These are phyloP conservation scores for Leiothrix lutea DNA, from an alignment of 2,113 vertebrate genomes.

Conservation along the genomic window DNA sequence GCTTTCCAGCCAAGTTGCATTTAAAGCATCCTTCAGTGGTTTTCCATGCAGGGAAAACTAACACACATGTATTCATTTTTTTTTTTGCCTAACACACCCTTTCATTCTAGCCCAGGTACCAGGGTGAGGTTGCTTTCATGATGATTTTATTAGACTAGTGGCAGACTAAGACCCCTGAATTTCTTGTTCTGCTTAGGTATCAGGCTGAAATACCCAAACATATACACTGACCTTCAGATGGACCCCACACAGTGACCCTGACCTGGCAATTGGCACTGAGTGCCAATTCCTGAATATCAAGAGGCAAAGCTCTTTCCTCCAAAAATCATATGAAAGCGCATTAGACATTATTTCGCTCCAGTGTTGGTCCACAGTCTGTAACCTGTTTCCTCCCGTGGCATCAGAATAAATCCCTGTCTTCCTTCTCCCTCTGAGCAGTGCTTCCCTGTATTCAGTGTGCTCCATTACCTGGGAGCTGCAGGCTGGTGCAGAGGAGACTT, in stretches of 20 bases:
- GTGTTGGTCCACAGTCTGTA: neutral
- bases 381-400: neutral
- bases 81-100: neutral
- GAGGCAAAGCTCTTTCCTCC: neutral
- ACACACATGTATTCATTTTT: neutral
- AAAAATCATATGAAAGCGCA: neutral
- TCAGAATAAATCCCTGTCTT: neutral
- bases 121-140: neutral
- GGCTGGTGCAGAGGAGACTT: conserved; percentile 40
- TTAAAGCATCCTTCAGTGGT: neutral
- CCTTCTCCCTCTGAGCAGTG: neutral
- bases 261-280: too few relatives aligned
- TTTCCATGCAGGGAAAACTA: neutral
- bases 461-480: conserved; percentile 26
- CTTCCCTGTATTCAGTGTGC: neutral
- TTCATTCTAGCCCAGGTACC: neutral
- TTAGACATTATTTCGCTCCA: neutral
- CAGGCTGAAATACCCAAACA: neutral
- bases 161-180: neutral
- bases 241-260: neutral
- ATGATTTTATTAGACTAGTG: neutral
- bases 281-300: neutral
- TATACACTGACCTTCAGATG: neutral
- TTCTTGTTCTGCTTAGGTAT: neutral
- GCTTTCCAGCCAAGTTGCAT: neutral